Percentiles rank a stretch among this genome's conserved stretches.
Evolutionary conservation across 2,888 invertebrate genomes (phyloP).

Genomic region (Mystacides longicornis): DNA sequence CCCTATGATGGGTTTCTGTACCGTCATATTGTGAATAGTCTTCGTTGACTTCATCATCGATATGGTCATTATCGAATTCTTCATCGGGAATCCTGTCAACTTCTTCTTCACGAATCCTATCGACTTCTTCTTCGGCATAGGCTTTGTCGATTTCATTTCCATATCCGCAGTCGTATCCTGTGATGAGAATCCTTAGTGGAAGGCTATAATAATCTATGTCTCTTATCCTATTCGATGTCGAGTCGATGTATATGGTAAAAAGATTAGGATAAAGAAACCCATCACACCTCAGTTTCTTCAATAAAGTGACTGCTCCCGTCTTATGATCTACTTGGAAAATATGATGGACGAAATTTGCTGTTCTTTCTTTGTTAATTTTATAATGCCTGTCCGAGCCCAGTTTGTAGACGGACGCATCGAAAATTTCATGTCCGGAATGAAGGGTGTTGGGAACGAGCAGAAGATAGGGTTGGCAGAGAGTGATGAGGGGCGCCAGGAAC

Average conservation of each 20-base stretch:
- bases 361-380: conserved; percentile 71
- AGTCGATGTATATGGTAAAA: conserved; percentile 81
- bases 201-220: conserved; percentile 79
- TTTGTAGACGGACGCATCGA: conserved; percentile 74
- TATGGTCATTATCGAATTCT: conserved; percentile 37
- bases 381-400: conserved; percentile 73
- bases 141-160: conserved; percentile 46
- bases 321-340: conserved; percentile 68
- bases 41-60: conserved; percentile 29
- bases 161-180: conserved; percentile 62
- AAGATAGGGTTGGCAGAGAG: conserved; percentile 41
- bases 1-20: conserved; percentile 32
- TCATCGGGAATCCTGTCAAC: too few species aligned
- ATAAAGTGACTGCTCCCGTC: conserved; percentile 66
- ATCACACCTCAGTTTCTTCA: conserved; percentile 66
- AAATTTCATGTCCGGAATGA: conserved; percentile 59
- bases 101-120: conserved; percentile 43
- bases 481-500: conserved; percentile 34
- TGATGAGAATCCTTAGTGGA: conserved; percentile 67
- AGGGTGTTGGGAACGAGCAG: conserved; percentile 52
- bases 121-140: conserved; percentile 51
- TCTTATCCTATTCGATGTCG: conserved; percentile 68
- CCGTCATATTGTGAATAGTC: conserved; percentile 25
- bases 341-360: conserved; percentile 74
- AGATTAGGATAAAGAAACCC: conserved; percentile 77